phyloP scores from a whole-genome alignment of 2,888 invertebrate genomes.

The Orgyia antiqua region DNA sequence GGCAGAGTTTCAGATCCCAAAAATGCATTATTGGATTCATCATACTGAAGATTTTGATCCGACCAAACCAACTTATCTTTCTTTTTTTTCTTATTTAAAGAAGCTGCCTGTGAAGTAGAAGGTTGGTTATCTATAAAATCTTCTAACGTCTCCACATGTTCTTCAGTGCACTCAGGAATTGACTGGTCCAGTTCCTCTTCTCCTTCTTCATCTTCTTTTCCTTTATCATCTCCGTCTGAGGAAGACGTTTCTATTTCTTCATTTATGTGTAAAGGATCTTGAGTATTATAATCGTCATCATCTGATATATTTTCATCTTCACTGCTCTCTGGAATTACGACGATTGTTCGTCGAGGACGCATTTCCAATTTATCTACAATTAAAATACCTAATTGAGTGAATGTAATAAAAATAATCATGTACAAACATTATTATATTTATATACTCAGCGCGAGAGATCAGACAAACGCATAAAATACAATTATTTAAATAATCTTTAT shows the following conservation, averaged over 20 bases:
- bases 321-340: neutral
- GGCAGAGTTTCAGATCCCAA: constrained; percentile 11
- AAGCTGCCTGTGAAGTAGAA: neutral
- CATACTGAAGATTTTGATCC: neutral
- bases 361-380: neutral
- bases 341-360: neutral
- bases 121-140: constrained; percentile 6
- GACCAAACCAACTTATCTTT: neutral
- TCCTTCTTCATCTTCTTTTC: neutral
- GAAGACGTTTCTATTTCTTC: no score
- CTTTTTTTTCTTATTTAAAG: neutral
- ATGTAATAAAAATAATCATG: neutral
- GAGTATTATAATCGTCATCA: neutral
- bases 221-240: no score
- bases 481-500: no score
- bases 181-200: no score
- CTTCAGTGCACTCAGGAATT: neutral
- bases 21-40: no score
- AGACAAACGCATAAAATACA: neutral
- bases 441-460: neutral
- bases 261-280: no score
- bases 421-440: neutral
- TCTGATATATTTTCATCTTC: neutral
- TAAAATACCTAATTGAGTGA: neutral
- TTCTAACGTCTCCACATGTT: neutral